Percentiles rank a stretch among this genome's conserved stretches.
These are phyloP conservation scores for Typhlichthys subterraneus DNA, from an alignment of 2,797 vertebrate species.

Conservation along the genomic window DNA sequence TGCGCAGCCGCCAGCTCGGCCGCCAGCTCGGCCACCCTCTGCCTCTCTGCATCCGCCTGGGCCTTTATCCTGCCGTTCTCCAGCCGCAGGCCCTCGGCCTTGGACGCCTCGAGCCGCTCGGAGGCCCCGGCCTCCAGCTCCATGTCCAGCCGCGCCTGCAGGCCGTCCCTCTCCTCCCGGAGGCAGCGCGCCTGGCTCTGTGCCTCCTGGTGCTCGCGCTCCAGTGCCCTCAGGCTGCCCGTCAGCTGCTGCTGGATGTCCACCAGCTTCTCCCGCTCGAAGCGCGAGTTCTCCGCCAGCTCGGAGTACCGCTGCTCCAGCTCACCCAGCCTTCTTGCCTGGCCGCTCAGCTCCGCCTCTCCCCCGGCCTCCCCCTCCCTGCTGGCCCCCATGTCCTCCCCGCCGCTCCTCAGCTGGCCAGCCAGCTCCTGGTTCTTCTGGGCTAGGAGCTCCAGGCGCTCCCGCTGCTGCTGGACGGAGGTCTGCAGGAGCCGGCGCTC, in stretches of 20 bases:
- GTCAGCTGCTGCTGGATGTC: slow-evolving; percentile 95
- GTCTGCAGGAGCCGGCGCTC: slow-evolving; percentile 92
- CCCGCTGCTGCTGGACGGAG: slow-evolving; percentile 89
- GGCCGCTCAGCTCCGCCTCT: slow-evolving; percentile 76
- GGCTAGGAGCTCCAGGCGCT: slow-evolving; percentile 85
- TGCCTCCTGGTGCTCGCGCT: slow-evolving; percentile 88
- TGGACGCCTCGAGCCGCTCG: slow-evolving; percentile 75
- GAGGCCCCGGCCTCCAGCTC: slow-evolving; percentile 79
- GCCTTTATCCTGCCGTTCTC: slow-evolving; percentile 86
- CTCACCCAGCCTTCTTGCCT: slow-evolving; percentile 80
- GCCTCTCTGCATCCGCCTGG: slow-evolving; percentile 87
- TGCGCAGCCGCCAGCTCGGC: slow-evolving; percentile 81
- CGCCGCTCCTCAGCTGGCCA: slow-evolving; percentile 82
- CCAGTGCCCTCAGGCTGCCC: slow-evolving; percentile 85
- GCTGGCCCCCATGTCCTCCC: slow-evolving; percentile 69
- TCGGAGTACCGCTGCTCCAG: slow-evolving; percentile 89
- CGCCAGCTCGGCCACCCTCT: slow-evolving; percentile 82
- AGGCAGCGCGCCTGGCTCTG: slow-evolving; percentile 78
- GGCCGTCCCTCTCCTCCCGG: slow-evolving; percentile 81
- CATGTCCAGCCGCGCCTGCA: slow-evolving; percentile 77
- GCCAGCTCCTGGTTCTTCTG: slow-evolving; percentile 90
- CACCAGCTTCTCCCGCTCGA: slow-evolving; percentile 93
- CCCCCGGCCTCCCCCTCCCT: slow-evolving; percentile 71
- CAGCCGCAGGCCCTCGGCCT: slow-evolving; percentile 79
- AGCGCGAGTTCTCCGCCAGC: slow-evolving; percentile 88